These are phyloP conservation scores for Sylvietta virens DNA, from an alignment of 2,113 vertebrate species.

Conservation along the genomic window DNA sequence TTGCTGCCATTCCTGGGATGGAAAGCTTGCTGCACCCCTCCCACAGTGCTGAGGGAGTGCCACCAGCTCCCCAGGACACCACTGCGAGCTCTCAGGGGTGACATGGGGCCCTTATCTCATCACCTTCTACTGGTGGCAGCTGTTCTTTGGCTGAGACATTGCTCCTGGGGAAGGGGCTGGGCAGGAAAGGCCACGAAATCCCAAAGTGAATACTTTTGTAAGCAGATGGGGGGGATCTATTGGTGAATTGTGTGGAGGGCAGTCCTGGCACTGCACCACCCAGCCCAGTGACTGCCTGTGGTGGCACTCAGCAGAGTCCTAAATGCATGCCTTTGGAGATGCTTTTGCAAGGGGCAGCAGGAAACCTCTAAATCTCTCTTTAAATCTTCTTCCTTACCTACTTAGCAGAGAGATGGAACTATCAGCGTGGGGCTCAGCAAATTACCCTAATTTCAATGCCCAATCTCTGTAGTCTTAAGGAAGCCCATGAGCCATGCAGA, in stretches of 20 bases:
- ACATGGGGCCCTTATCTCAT: neutral
- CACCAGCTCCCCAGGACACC: neutral
- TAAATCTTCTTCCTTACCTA: neutral
- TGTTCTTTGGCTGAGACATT: neutral
- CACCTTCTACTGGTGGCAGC: neutral
- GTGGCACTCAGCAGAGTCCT: neutral
- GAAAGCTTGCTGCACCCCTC: neutral
- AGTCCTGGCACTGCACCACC: neutral
- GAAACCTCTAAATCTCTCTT: neutral
- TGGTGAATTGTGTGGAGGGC: neutral
- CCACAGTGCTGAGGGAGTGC: neutral
- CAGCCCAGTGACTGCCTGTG: neutral
- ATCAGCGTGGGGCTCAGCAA: neutral
- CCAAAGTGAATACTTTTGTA: neutral
- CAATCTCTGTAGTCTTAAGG: neutral
- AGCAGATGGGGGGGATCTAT: neutral
- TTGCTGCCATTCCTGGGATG: neutral
- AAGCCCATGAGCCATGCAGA: neutral
- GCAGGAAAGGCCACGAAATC: neutral
- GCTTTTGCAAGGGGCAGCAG: neutral
- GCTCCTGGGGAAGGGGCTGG: neutral
- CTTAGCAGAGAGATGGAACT: neutral
- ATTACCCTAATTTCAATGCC: neutral
- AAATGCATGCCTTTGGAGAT: neutral
- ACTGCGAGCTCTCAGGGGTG: neutral